Evolutionary conservation across 2,797 vertebrate genomes (phyloP).

Genomic region (Bovichtus diacanthus): DNA sequence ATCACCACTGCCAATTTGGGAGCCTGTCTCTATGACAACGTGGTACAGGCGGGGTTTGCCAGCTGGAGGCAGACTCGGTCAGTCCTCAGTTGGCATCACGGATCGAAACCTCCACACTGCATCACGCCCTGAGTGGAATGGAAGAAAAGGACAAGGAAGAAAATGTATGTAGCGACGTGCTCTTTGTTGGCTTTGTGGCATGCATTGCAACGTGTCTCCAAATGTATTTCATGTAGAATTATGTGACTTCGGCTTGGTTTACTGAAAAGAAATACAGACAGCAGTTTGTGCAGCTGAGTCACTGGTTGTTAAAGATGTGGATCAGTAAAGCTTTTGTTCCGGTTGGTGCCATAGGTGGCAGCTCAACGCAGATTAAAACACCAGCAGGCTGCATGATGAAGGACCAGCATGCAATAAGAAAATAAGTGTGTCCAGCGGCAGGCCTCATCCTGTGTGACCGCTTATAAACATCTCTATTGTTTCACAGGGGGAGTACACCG

Average conservation of each 20-base stretch:
- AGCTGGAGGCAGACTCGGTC: constrained; percentile 60
- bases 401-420: neutral
- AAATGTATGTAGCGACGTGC: constrained; percentile 74
- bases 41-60: constrained; percentile 80
- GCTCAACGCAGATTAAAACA: constrained; percentile 7
- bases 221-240: too few relatives aligned
- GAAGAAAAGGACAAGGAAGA: constrained; percentile 81
- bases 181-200: neutral
- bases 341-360: constrained; percentile 29
- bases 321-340: constrained; percentile 72
- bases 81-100: constrained; percentile 63
- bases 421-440: neutral
- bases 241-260: neutral
- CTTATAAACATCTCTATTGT: constrained; percentile 61
- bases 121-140: constrained; percentile 80
- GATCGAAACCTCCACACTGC: constrained; percentile 57
- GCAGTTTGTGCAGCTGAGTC: constrained; percentile 58
- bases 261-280: neutral
- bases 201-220: neutral
- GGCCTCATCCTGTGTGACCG: constrained; percentile 26
- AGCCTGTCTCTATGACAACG: constrained; percentile 84
- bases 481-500: constrained; percentile 88
- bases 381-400: neutral
- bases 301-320: constrained; percentile 39
- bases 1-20: constrained; percentile 42